Evolutionary conservation across 53 echinoderm and acorn worm genomes (phyloP), one percentile per base, ranked within the genome.

Genomic region (Apostichopus leukothele): DNA sequence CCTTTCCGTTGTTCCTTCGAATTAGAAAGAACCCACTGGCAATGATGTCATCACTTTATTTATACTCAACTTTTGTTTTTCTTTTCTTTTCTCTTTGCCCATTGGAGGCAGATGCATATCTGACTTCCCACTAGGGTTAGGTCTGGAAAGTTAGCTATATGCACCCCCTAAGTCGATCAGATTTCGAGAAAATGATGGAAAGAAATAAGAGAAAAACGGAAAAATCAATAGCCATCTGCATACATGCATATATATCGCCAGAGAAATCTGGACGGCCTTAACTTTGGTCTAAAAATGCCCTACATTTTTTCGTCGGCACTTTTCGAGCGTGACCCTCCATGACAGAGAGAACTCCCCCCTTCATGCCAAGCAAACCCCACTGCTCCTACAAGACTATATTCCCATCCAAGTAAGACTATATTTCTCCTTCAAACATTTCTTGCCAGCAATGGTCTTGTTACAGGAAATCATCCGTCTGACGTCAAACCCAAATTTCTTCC

Each of bases 361-460:
- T 71, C 71, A n/a, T 71, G 71, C 14, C 13, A 71, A 16, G n/a
- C 18, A 71, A 71, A 71, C 71, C 71, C 71, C 71, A 71, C 71
- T 18, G 71, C 71, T 71, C 71, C 20, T 14, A 19, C 71, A 71
- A 71, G 71, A 71, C 18, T 18, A 39, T 71, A 6, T 71, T n/a
- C 6, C 6, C 18, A 14, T 71, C n/a, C 13, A 71, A 57, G 57
- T 10, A n/a, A 71, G 20, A 16, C 18, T 63, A 63, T 19, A 6
- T n/a, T 71, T 71, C 18, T 14, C 71, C 71, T 71, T 71, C 71
- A 39, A 71, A 71, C 71, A 71, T 39, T 71, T 54, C 78, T 54
- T 79, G 79, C n/a, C 79, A 79, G 53, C 79, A 39, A 53, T 79
- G 79, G 53, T 79, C 79, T 79, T 79, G 79, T 53, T 79, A 53